Evolutionary conservation across 2,113 vertebrate genomes (phyloP), one percentile per base, ranked within the genome.

Genomic region (Sapayoa aenigma): DNA sequence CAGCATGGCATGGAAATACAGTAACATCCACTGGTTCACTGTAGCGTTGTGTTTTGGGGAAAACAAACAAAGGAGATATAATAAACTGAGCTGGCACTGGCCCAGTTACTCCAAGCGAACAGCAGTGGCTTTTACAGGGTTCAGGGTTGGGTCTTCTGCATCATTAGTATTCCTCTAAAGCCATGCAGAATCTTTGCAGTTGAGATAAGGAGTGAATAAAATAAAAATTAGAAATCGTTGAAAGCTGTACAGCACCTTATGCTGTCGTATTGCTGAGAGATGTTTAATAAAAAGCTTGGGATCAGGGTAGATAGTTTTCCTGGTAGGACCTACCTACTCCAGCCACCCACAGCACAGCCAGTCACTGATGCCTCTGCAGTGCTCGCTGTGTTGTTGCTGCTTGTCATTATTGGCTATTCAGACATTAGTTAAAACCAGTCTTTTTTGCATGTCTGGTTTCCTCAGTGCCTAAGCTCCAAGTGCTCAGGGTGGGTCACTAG

Each of bases 41-140:
- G 56, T 87, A 93, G 72, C 71, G 10, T 87, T 5, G 2, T 91
- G 78, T 85, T 91, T 89, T 53, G 60, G 75, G 73, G 79, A 78
- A 84, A 89, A 56, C 71, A 96, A 94, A 90, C 76, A 94, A 94
- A 91, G n/a, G 65, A 3, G 4, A 39, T 82, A 27, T 23, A 89
- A 85, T 94, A 94, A 95, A 87, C 53, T 27, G 65, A 83, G 77
- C 89, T 94, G 93, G 74, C 89, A 82, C n/a, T 68, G 19, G 67
- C 86, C 88, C 81, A 91, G 60, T 52, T 85, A 49, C 66, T 80
- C 41, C 68, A 20, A 1, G 79, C 1, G 13, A 82, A 24, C 69
- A 65, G 31, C 76, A 69, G 53, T 66, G 62, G 89, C 76, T 73
- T 90, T 77, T 59, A n/a, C 35, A 60, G 75, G 24, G 52, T 63